These are phyloP conservation scores for Cloeon dipterum DNA, from an alignment of 2,888 invertebrate genomes.

Conservation along the genomic window DNA sequence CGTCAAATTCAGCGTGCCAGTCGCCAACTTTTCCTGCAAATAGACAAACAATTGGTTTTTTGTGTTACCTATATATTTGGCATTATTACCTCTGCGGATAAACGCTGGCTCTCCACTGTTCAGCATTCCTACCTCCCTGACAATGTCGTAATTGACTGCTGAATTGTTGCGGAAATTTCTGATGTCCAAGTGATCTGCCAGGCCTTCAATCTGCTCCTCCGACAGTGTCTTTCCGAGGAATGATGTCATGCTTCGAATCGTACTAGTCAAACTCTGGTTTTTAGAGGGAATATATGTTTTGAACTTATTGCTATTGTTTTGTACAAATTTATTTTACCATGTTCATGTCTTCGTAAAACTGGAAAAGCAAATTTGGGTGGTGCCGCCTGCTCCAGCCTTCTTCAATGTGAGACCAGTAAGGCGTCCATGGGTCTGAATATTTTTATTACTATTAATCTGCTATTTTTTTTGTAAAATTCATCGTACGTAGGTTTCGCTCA, in stretches of 20 bases:
- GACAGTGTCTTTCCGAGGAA: conserved; percentile 18
- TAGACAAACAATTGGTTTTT: too few relatives aligned
- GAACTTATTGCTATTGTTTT: background rate
- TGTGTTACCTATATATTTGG: too few relatives aligned
- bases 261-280: conserved; percentile 11
- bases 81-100: conserved; percentile 44
- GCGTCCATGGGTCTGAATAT: conserved; percentile 45
- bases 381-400: conserved; percentile 47
- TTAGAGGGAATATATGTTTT: background rate
- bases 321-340: too few relatives aligned
- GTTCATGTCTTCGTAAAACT: conserved; percentile 60
- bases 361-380: conserved; percentile 43
- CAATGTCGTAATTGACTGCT: conserved; percentile 46
- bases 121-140: conserved; percentile 34
- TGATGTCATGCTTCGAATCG: conserved; percentile 16
- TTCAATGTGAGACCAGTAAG: conserved; percentile 55
- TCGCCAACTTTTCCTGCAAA: conserved; percentile 29
- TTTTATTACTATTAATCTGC: background rate
- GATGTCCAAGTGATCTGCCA: conserved; percentile 54
- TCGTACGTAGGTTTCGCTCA: conserved; percentile 3
- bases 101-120: conserved; percentile 33
- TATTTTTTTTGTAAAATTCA: background rate
- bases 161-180: conserved; percentile 61
- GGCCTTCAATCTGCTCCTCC: conserved; percentile 27
- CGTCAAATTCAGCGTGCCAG: conserved; percentile 48